Conservation (phyloP, 1,140 invertebrate species). For the Drosophila obscura region DNA sequence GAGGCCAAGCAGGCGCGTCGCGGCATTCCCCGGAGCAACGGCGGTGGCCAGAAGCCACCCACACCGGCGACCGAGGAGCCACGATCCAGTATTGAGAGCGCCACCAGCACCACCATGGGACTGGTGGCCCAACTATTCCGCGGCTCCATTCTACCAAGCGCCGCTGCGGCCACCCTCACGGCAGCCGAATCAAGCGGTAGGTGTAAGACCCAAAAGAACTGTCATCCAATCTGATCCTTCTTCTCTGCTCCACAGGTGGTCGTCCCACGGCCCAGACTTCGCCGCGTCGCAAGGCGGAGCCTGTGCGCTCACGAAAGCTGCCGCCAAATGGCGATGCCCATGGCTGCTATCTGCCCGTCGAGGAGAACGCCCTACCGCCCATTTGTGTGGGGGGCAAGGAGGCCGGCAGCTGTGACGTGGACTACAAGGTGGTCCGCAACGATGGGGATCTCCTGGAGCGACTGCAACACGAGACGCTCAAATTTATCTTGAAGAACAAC, state of each 20-base stretch:
- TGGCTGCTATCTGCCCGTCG: constrained; percentile 86
- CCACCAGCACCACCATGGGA: constrained; percentile 60
- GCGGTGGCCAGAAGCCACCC: constrained; percentile 59
- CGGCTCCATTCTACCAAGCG: constrained; percentile 75
- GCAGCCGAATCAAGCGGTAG: constrained; percentile 59
- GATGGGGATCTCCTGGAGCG: constrained; percentile 84
- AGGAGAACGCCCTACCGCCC: constrained; percentile 85
- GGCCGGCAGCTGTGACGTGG: constrained; percentile 84
- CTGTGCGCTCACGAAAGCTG: constrained; percentile 52
- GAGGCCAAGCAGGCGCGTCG: constrained; percentile 74
- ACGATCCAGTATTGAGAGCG: constrained; percentile 60
- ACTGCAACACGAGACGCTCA: constrained; percentile 87
- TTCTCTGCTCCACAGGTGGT: constrained; percentile 19
- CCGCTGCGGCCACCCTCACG: constrained; percentile 66
- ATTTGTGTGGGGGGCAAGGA: constrained; percentile 68
- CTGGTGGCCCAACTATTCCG: constrained; percentile 76
- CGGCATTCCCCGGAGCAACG: constrained; percentile 51
- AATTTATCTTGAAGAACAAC: constrained; percentile 92
- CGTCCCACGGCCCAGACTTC: constrained; percentile 56
- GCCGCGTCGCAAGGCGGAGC: constrained; percentile 66
- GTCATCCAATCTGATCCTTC: neutral
- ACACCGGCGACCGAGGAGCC: constrained; percentile 50
- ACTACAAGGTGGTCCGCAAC: constrained; percentile 86
- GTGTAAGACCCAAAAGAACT: neutral
- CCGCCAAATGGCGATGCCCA: constrained; percentile 85